These are phyloP conservation scores for Struthidea cinerea DNA, from an alignment of 2,113 vertebrate genomes.

Conservation along the genomic window DNA sequence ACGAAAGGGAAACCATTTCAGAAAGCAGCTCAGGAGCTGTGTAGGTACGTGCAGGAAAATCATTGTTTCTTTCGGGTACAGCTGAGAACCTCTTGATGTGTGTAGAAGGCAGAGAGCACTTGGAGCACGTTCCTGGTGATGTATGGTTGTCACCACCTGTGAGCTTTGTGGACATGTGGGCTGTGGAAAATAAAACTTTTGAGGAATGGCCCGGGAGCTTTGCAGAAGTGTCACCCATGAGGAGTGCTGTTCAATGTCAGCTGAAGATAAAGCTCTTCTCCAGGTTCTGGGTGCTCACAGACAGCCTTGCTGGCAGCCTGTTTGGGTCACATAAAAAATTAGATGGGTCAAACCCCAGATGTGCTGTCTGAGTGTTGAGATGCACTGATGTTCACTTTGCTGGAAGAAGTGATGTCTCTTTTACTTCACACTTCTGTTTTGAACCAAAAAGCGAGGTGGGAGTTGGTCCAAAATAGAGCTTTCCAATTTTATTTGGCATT, in stretches of 20 bases:
- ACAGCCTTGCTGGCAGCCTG: neutral
- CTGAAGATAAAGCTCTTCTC: neutral
- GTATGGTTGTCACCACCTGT: neutral
- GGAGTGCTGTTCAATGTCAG: neutral
- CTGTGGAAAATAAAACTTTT: neutral
- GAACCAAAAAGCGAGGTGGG: neutral
- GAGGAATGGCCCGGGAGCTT: rapidly evolving
- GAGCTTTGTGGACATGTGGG: neutral
- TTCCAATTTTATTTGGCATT: slow-evolving; percentile 5
- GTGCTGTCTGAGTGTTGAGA: slow-evolving; percentile 54
- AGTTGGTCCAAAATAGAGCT: neutral
- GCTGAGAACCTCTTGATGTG: neutral
- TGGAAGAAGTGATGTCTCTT: slow-evolving; percentile 50
- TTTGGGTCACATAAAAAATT: slow-evolving; percentile 31
- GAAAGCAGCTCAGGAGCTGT: neutral
- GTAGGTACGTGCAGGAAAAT: neutral
- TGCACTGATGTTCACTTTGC: slow-evolving; percentile 24
- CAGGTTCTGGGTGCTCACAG: neutral
- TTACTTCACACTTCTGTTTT: slow-evolving; percentile 45
- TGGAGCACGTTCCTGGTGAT: neutral
- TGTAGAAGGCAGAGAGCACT: neutral
- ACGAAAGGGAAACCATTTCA: neutral
- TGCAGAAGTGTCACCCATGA: neutral
- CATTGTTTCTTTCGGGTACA: neutral
- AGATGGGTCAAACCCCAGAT: slow-evolving; percentile 64